Percentiles rank a stretch among this genome's conserved stretches.
Conservation (phyloP, 2,888 invertebrate species). For the Neocrepidodera transversa region DNA sequence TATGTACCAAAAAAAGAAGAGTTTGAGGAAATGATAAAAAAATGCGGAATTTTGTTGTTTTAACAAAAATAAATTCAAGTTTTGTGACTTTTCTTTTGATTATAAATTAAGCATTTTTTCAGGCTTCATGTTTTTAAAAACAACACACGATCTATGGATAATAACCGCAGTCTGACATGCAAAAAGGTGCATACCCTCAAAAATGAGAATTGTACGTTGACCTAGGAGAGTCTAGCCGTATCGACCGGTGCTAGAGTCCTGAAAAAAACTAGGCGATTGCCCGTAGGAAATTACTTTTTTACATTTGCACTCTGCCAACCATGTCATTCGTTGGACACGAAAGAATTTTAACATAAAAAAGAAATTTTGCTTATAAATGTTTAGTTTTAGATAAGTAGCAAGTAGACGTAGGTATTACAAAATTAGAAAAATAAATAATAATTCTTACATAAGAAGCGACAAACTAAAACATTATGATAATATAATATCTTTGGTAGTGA, state of each 20-base stretch:
- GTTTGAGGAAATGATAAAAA: too few relatives aligned
- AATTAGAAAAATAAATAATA: conserved; percentile 14
- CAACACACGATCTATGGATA: conserved; percentile 26
- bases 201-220: conserved; percentile 46
- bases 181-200: conserved; percentile 41
- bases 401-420: conserved; percentile 4
- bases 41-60: too few relatives aligned
- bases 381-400: conserved; percentile 9
- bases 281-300: conserved; percentile 28
- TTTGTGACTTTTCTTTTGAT: too few relatives aligned
- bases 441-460: conserved; percentile 15
- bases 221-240: conserved; percentile 62
- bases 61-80: too few relatives aligned
- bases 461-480: not conserved
- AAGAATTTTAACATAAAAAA: not conserved
- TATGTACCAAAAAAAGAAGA: too few relatives aligned
- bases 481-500: conserved; percentile 7
- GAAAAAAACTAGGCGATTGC: conserved; percentile 44
- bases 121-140: too few relatives aligned
- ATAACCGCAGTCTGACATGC: conserved; percentile 35
- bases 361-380: not conserved
- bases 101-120: too few relatives aligned
- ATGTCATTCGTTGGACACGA: conserved; percentile 7
- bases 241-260: conserved; percentile 58
- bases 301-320: not conserved